phyloP scores from a whole-genome alignment of 2,888 invertebrate genomes.

The Cryptosula pallasiana region DNA sequence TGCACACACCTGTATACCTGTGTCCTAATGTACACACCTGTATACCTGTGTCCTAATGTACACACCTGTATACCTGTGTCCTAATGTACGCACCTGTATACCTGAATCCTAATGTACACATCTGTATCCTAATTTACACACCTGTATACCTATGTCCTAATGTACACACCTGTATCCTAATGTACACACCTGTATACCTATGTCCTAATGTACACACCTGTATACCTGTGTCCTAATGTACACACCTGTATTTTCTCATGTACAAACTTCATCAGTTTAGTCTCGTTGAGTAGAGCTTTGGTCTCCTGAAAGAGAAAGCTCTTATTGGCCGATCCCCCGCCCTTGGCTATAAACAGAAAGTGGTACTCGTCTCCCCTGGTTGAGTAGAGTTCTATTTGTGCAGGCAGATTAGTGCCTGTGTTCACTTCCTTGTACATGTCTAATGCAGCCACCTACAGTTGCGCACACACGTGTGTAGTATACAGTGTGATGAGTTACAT shows the following conservation, averaged over 20 bases:
- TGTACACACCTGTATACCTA: neutral
- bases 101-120: neutral
- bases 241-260: conserved; percentile 52
- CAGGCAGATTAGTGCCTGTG: conserved; percentile 52
- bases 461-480: too few relatives aligned
- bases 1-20: too few relatives aligned
- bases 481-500: too few relatives aligned
- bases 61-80: too few relatives aligned
- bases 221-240: neutral
- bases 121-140: neutral
- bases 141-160: neutral
- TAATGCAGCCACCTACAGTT: conserved; percentile 47
- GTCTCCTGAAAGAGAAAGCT: conserved; percentile 53
- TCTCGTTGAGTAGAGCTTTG: conserved; percentile 51
- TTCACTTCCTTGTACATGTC: conserved; percentile 53
- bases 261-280: conserved; percentile 47
- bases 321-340: conserved; percentile 54
- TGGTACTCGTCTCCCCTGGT: conserved; percentile 47
- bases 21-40: too few relatives aligned
- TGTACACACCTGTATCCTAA: neutral
- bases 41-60: too few relatives aligned
- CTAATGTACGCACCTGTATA: too few relatives aligned
- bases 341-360: conserved; percentile 53
- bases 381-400: conserved; percentile 52
- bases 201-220: neutral